Evolutionary conservation across 2,113 vertebrate species (phyloP), one percentile per base, ranked within the genome.

Genomic region (Indicator maculatus): DNA sequence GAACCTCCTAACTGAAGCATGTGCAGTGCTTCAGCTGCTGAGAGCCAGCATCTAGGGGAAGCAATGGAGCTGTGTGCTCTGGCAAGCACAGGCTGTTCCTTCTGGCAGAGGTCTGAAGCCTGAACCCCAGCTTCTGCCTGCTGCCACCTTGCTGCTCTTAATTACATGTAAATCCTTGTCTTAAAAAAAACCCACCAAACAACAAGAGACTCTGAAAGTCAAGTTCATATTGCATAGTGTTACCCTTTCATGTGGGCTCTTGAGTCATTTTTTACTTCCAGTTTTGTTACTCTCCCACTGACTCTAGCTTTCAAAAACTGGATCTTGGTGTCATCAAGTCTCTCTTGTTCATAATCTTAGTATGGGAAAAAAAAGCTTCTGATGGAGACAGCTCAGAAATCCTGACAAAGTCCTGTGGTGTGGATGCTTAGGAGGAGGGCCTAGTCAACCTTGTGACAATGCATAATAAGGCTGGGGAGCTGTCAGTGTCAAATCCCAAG

Each of bases 191-290:
- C 5, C 47, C 47, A 20, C 47, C 47, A 50, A 20, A 50, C 47
- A 50, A 52, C 50, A 24, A 64, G 60, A 7, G 7, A 11, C 26
- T 82, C 45, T 69, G 89, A 41, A 30, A 21, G 38, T 82, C 39
- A 91, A 16, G 28, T 83, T 81, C 39, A 36, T 39, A 24, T 5
- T 93, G 82, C 36, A 80, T 84, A 69, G 70, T 63, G 30, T 93
- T 90, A 76, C 9, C 31, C 88, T 96, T 96, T 96, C 60, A 94
- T 97, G 95, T 96, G 95, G 92, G 64, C 61, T 93, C 70, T 31
- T 86, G 90, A 97, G 78, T 96, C 0, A 95, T 74, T 70, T 85
- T 93, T 89, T 86, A 56, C 71, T 96, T 94, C 73, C 86, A 38
- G 59, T 95, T 94, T 64, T 83, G 71, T 89, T 89, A 24, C 59